Percentiles rank a stretch among this genome's conserved stretches.
These are phyloP conservation scores for Nannospalax galili DNA, from an alignment of 2,113 vertebrate species.

Conservation along the genomic window DNA sequence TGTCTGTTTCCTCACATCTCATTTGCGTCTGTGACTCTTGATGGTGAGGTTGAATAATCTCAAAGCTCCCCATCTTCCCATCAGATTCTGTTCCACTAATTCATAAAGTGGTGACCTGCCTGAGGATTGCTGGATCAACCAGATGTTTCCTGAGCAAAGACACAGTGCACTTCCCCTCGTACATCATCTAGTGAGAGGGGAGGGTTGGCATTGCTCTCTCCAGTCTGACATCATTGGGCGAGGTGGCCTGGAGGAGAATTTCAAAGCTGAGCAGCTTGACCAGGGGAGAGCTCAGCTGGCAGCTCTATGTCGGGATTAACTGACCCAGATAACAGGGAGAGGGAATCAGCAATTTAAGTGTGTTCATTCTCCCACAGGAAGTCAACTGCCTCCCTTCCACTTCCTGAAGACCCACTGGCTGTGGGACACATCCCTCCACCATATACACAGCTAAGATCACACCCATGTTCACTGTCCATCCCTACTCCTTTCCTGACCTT, in stretches of 20 bases:
- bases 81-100: slow-evolving; percentile 81
- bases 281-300: slow-evolving; percentile 55
- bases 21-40: slow-evolving; percentile 55
- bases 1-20: slow-evolving; percentile 78
- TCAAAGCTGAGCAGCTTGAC: slow-evolving; percentile 64
- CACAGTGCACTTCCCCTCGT: slow-evolving; percentile 83
- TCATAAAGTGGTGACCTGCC: slow-evolving; percentile 78
- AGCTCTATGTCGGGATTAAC: slow-evolving; percentile 52
- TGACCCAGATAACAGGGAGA: slow-evolving; percentile 62
- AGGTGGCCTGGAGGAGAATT: slow-evolving; percentile 76
- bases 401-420: neutral
- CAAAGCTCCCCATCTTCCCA: slow-evolving; percentile 77
- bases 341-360: slow-evolving; percentile 10
- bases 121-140: slow-evolving; percentile 82
- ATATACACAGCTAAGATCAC: rapidly evolving
- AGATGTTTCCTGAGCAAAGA: slow-evolving; percentile 91
- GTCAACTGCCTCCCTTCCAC: neutral
- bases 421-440: rapidly evolving
- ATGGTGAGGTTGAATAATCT: slow-evolving; percentile 43
- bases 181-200: slow-evolving; percentile 82
- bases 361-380: slow-evolving; percentile 35
- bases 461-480: neutral
- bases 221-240: slow-evolving; percentile 76
- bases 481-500: neutral
- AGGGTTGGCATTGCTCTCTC: slow-evolving; percentile 34